These are phyloP conservation scores for human DNA, from an alignment of 2,113 vertebrate species.

Conservation along the genomic window GRCh38 chr9:116597001-116597500, in stretches of 20 bases:
- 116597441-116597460: too few relatives aligned
- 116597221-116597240: background rate
- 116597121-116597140: background rate
- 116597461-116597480: too few relatives aligned
- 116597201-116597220: background rate
- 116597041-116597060: background rate
- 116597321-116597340: too few relatives aligned
- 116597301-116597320: too few relatives aligned
- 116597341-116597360: too few relatives aligned
- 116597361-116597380: too few relatives aligned
- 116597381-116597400: too few relatives aligned
- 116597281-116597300: background rate
- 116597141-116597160: background rate
- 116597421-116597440: too few relatives aligned
- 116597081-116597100: background rate
- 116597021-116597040: background rate
- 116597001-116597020: background rate
- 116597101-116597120: background rate
- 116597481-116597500: too few relatives aligned
- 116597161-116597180: background rate
- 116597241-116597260: background rate
- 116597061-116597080: background rate
- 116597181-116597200: background rate
- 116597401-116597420: too few relatives aligned
- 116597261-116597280: background rate